Evolutionary conservation across 2,888 invertebrate genomes (phyloP).

Genomic region (Drosophila birchii): DNA sequence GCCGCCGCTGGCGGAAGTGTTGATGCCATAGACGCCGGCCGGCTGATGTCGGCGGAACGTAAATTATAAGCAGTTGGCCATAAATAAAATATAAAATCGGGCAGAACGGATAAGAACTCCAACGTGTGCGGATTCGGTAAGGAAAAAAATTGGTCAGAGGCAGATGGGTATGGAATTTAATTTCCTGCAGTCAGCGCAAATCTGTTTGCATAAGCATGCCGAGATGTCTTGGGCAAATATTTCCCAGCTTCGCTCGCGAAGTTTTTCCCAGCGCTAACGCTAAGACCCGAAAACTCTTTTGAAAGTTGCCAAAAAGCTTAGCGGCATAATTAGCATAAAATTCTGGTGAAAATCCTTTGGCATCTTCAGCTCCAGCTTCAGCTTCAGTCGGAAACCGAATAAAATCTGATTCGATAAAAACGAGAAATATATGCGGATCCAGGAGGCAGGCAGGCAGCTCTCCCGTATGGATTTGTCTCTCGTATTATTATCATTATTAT

Average conservation of each 20-base stretch:
- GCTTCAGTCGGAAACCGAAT: conserved; percentile 22
- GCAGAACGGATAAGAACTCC: conserved; percentile 33
- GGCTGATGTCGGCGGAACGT: conserved; percentile 39
- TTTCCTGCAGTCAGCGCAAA: conserved; percentile 56
- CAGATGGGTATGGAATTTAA: conserved; percentile 35
- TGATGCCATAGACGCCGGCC: conserved; percentile 69
- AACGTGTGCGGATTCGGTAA: conserved; percentile 26
- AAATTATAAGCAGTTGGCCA: conserved; percentile 50
- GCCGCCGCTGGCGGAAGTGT: conserved; percentile 66
- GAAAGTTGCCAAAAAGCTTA: conserved; percentile 69
- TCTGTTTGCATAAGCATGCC: conserved; percentile 52
- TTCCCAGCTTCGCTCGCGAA: conserved; percentile 17
- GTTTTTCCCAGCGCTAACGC: conserved; percentile 29
- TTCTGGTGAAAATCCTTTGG: conserved; percentile 61
- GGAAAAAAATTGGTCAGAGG: too few relatives aligned
- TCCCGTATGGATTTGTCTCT: conserved; percentile 22
- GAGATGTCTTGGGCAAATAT: conserved; percentile 49
- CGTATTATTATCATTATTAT: conserved; percentile 19
- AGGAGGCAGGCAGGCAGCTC: conserved; percentile 1
- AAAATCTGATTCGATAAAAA: conserved; percentile 40
- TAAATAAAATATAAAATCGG: conserved; percentile 45
- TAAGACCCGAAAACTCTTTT: conserved; percentile 52
- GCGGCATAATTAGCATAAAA: conserved; percentile 75
- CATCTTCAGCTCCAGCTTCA: background rate
- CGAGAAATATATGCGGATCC: conserved; percentile 17